Evolutionary conservation across 2,113 vertebrate species (phyloP).

Genomic region (Chaenogobius annularis): DNA sequence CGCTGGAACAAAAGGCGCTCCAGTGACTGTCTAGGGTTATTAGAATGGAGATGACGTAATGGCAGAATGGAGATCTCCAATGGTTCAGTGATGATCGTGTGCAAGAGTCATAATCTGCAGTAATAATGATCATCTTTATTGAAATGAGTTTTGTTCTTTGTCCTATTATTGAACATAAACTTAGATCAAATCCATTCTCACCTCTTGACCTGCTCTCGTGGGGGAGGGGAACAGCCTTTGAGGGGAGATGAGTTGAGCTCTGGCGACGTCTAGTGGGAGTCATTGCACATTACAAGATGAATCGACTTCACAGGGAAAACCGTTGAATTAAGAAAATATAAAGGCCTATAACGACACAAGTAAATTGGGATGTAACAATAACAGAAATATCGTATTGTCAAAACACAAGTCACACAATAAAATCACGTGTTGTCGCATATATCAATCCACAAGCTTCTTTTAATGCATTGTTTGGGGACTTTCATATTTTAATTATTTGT

Average conservation of each 20-base stretch:
- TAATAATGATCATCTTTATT: too few species aligned
- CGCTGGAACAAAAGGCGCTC: constrained; percentile 1
- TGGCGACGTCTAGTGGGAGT: constrained; percentile 48
- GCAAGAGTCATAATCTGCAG: too few species aligned
- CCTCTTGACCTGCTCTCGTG: neutral
- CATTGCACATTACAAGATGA: constrained; percentile 1
- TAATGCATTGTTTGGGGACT: too few species aligned
- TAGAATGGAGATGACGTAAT: neutral
- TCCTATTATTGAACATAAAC: neutral
- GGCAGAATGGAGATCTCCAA: neutral
- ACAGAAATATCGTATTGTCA: too few species aligned
- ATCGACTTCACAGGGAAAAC: neutral
- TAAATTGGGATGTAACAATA: too few species aligned
- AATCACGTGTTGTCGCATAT: too few species aligned
- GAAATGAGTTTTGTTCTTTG: neutral
- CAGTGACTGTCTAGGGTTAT: neutral
- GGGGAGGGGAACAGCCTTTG: neutral
- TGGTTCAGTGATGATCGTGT: too few species aligned
- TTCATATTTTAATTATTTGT: too few species aligned
- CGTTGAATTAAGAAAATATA: neutral
- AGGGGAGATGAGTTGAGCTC: neutral
- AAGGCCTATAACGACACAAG: too few species aligned
- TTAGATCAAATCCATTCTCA: neutral
- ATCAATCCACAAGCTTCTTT: too few species aligned
- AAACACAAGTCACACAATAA: too few species aligned